Conservation (phyloP, 2,797 vertebrate species). For the Xenopus petersii region DNA sequence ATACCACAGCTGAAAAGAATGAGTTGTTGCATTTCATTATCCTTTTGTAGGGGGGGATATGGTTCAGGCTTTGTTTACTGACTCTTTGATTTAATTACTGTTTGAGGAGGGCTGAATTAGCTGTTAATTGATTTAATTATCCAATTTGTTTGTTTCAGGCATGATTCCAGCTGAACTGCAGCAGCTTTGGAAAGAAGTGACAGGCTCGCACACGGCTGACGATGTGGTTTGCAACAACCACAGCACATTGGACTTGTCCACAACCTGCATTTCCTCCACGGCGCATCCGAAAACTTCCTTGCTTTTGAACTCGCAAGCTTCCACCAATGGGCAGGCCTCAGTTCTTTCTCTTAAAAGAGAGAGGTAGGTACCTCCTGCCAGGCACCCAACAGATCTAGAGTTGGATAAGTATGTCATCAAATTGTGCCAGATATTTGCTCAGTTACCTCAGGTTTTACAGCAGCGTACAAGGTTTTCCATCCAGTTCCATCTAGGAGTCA, state of each 20-base stretch:
- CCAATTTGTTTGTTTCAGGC: conserved; percentile 99
- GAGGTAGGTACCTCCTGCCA: conserved; percentile 65
- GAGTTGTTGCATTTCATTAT: conserved; percentile 42
- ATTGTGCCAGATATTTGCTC: too few relatives aligned
- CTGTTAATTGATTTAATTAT: conserved; percentile 99
- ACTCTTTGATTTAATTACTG: conserved; percentile 96
- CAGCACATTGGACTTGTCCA: conserved; percentile 90
- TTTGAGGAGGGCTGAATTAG: conserved; percentile 92
- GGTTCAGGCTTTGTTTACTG: conserved; percentile 88
- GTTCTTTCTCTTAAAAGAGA: conserved; percentile 91
- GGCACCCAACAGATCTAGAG: too few relatives aligned
- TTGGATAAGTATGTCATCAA: too few relatives aligned
- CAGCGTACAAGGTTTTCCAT: too few relatives aligned
- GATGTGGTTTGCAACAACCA: conserved; percentile 87
- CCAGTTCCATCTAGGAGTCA: too few relatives aligned
- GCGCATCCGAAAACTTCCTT: conserved; percentile 83
- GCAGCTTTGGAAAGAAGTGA: conserved; percentile 99
- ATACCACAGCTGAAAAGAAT: conserved; percentile 9
- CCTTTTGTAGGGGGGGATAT: conserved; percentile 30
- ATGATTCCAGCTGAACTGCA: conserved; percentile 98
- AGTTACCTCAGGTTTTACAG: too few relatives aligned
- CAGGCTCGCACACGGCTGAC: conserved; percentile 81
- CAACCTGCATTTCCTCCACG: conserved; percentile 77
- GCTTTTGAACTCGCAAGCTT: conserved; percentile 86
- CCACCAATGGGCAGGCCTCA: conserved; percentile 91